These are phyloP conservation scores for Sorex maritimensis DNA, from an alignment of 2,797 vertebrate genomes.

Conservation along the genomic window DNA sequence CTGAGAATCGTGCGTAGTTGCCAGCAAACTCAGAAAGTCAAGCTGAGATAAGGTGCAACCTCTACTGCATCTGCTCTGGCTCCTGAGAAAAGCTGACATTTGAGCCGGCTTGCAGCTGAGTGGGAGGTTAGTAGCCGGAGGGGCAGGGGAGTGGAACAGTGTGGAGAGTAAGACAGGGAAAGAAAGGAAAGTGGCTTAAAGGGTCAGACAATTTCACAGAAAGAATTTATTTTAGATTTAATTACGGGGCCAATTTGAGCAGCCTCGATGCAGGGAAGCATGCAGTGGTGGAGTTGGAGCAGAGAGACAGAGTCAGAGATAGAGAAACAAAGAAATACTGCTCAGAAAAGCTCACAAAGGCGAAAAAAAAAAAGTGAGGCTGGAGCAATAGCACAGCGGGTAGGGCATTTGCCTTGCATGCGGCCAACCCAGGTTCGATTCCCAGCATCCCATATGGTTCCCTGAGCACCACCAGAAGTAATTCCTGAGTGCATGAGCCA, in stretches of 20 bases:
- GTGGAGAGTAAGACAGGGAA: neutral
- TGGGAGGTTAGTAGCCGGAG: neutral
- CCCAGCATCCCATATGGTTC: no score
- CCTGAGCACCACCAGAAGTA: no score
- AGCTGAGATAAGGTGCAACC: neutral
- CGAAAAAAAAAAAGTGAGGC: neutral
- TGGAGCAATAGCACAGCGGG: no score
- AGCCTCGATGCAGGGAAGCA: neutral
- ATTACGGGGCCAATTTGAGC: neutral
- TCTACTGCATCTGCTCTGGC: neutral
- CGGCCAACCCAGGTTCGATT: no score
- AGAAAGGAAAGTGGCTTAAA: neutral
- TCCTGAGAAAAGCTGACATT: constrained; percentile 7
- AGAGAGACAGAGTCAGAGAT: neutral
- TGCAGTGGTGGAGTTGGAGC: neutral
- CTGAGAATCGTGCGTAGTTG: neutral
- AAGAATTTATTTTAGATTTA: constrained; percentile 66
- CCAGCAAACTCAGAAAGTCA: neutral
- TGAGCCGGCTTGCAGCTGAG: neutral
- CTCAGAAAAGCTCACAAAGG: neutral
- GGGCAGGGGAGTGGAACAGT: neutral
- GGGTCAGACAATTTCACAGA: constrained; percentile 25
- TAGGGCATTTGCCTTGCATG: no score
- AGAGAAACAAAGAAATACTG: neutral
- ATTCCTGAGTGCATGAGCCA: no score